Evolutionary conservation across 2,888 invertebrate genomes (phyloP), one percentile per base, ranked within the genome.

Genomic region (Dimorphilus gyrociliatus): DNA sequence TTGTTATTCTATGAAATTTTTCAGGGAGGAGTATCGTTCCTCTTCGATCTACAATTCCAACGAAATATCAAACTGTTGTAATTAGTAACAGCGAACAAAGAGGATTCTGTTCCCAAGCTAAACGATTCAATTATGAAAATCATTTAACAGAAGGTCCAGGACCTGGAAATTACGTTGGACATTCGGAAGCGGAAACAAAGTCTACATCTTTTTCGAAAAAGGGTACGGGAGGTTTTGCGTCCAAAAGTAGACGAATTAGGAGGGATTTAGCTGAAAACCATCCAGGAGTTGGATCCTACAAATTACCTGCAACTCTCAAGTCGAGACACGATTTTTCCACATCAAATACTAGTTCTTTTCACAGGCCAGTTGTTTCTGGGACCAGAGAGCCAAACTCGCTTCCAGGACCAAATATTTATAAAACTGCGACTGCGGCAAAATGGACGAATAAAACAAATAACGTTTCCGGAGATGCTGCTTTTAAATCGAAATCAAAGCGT

Each of bases 201-300:
- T 50, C 46, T 35, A 37, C 45, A 3, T 58, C 57, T 3, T 50
- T 45, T 32, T 57, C 56, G 7, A 52, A 51, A 32, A 59, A 51
- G 44, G 60, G 60, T 17, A 53, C 55, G 19, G 60, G 60, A 16
- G 51, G 55, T 16, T 53, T 60, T 45, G 57, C 58, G 4, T 57
- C 59, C 23, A 58, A 56, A 45, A 52, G 53, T 19, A 23, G 6
- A 16, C n/a, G n/a, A n/a, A n/a, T n/a, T n/a, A n/a, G n/a, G n/a
- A n/a, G n/a, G n/a, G n/a, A n/a, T n/a, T n/a, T n/a, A n/a, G n/a
- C n/a, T n/a, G n/a, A n/a, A n/a, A n/a, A n/a, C n/a, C n/a, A n/a
- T n/a, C n/a, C n/a, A n/a, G n/a, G n/a, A n/a, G n/a, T n/a, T n/a
- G n/a, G n/a, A n/a, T n/a, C n/a, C n/a, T n/a, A n/a, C n/a, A n/a